Base-by-base conservation (phyloP, 2,113 vertebrate genomes). In the Lycaon pictus region DNA sequence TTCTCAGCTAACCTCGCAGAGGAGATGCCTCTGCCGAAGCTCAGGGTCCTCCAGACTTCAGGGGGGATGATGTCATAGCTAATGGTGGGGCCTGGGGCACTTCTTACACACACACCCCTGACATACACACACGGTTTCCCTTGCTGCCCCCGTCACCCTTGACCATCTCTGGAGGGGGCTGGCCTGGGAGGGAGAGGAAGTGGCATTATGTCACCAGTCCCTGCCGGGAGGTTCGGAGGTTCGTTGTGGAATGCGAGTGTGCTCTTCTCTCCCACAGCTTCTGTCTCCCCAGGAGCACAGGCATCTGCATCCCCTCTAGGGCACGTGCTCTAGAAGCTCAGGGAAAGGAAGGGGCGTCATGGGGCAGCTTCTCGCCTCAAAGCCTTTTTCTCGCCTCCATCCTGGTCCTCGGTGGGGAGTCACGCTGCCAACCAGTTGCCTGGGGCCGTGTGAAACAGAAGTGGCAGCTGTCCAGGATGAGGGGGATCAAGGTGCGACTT, bases 391-490 rank as follows among this genome's bases (percentile, higher is more conserved):
- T 11, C 5, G 1, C 69, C 71, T 23, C 22, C 2, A 11, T 25
- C 7, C 37, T 15, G 37, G 25, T 25, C 37, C 71, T 67, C 25
- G 65, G 5, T 15, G 13, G 6, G 12, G 27, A 6, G 2, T 15
- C 27, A 29, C 2, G 29, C 65, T 23, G 6, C 12, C 22, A 25
- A 3, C 71, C 71, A 3, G 37, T 0, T 1, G 37, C 22, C 71
- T 1, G 2, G 35, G 67, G 17, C 3, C 11, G 17, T 4, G 67
- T 35, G 67, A 71, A 17, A 4, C 11, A 0, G 20, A 25, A 43
- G 20, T 0, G 23, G 71, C 20, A 1, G 11, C 20, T 6, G 20
- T 13, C 35, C 71, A 5, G 71, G 35, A 23, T 22, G 5, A 23
- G 11, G 22, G 71, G 20, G 2, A 23, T 5, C 5, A 7, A 13